A percentile compares a stretch with the other conserved stretches of the same genome.
These are phyloP conservation scores for Siniperca undulata DNA, from an alignment of 2,797 vertebrate genomes.

Conservation along the genomic window DNA sequence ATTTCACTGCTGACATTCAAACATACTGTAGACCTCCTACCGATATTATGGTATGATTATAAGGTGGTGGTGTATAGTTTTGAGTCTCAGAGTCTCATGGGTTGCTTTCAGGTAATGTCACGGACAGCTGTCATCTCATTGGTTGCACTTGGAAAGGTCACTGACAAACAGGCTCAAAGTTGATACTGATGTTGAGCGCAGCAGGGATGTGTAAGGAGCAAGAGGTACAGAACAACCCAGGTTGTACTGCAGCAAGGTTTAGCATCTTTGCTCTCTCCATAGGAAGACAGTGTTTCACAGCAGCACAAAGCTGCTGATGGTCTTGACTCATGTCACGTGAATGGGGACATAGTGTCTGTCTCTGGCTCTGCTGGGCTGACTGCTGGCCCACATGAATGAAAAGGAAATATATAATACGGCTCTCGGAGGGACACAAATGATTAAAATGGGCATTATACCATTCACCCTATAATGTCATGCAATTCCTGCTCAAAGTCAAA, in stretches of 20 bases:
- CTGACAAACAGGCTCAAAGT: not conserved
- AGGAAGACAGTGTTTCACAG: not conserved
- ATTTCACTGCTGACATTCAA: not conserved
- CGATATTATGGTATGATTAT: not conserved
- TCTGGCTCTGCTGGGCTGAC: not conserved
- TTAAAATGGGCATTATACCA: not conserved
- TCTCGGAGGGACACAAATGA: not conserved
- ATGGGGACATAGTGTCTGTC: not conserved
- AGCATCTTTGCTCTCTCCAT: not conserved
- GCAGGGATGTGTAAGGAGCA: too few species aligned
- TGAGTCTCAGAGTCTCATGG: not conserved
- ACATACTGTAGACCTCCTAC: not conserved
- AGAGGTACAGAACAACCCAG: not conserved
- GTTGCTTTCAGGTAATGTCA: not conserved
- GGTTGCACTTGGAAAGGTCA: not conserved
- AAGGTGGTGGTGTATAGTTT: not conserved
- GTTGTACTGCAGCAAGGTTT: not conserved
- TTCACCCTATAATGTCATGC: not conserved
- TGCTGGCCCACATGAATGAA: not conserved
- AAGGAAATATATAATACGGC: not conserved
- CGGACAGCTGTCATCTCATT: not conserved
- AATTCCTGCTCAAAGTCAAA: not conserved
- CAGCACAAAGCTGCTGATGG: not conserved
- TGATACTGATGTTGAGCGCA: not conserved
- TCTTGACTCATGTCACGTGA: not conserved